A percentile compares a stretch with the other conserved stretches of the same genome.
These are phyloP conservation scores for Caenorhabditis becei DNA, from an alignment of 2,888 invertebrate genomes.

Conservation along the genomic window DNA sequence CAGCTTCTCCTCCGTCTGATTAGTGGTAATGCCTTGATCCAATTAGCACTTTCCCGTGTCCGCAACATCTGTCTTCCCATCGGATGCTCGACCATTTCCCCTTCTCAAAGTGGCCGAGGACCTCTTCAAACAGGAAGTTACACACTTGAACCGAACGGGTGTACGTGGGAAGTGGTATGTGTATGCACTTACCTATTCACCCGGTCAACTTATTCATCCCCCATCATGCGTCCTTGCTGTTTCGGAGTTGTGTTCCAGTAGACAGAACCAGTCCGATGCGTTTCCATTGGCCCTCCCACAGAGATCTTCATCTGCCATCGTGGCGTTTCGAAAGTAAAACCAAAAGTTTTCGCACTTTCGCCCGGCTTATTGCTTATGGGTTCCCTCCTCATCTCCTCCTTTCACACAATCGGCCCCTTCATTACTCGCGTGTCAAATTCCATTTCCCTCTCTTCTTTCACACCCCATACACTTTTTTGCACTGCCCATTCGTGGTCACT, in stretches of 20 bases:
- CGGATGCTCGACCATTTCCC: constrained; percentile 10
- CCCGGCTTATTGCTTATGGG: constrained; percentile 14
- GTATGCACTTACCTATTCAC: constrained; percentile 20
- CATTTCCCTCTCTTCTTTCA: constrained; percentile 4
- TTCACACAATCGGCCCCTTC: constrained; percentile 5
- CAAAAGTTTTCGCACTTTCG: constrained; percentile 58
- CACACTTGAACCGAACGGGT: constrained; percentile 43
- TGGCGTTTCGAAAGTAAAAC: constrained; percentile 50
- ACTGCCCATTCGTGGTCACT: constrained; percentile 25
- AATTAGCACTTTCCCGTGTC: neutral
- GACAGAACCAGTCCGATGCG: constrained; percentile 35
- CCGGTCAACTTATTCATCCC: constrained; percentile 31
- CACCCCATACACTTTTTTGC: neutral
- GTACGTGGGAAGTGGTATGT: constrained; percentile 31
- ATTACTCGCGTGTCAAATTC: constrained; percentile 48
- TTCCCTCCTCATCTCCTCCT: constrained; percentile 9
- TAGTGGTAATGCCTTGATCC: neutral
- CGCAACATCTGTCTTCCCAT: neutral
- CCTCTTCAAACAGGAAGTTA: constrained; percentile 56
- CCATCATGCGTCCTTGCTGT: constrained; percentile 22
- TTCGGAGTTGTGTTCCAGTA: constrained; percentile 33
- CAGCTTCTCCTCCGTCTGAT: neutral
- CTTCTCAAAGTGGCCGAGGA: neutral
- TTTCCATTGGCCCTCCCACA: constrained; percentile 23
- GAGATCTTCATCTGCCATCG: constrained; percentile 41